A percentile compares a stretch with the other conserved stretches of the same genome.
Conservation (phyloP, 2,888 invertebrate species). For the Hyles lineata region DNA sequence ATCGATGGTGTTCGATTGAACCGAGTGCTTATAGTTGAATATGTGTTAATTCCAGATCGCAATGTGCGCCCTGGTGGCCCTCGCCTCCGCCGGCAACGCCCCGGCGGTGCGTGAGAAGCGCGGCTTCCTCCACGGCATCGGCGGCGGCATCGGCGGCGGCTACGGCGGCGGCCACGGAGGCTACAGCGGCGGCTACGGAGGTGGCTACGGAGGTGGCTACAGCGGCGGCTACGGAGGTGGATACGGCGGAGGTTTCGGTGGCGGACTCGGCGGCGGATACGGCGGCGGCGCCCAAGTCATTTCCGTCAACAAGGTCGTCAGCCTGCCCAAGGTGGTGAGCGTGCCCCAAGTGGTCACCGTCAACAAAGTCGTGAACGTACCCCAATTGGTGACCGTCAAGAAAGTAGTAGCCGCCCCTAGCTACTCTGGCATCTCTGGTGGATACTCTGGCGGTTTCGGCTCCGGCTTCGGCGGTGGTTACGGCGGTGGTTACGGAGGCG, state of each 20-base stretch:
- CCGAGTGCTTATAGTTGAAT: not conserved
- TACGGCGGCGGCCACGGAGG: slow-evolving; percentile 39
- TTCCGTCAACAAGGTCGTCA: slow-evolving; percentile 51
- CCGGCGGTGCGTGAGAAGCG: slow-evolving; percentile 43
- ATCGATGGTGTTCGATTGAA: slow-evolving; percentile 28
- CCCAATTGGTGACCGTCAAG: slow-evolving; percentile 62
- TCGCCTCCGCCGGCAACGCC: slow-evolving; percentile 41
- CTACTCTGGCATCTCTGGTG: slow-evolving; percentile 39
- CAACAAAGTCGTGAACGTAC: slow-evolving; percentile 61
- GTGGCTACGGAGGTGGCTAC: slow-evolving; percentile 19
- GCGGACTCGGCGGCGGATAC: slow-evolving; percentile 32
- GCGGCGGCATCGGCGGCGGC: slow-evolving; percentile 36
- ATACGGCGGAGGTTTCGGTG: slow-evolving; percentile 15
- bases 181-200: slow-evolving; percentile 27
- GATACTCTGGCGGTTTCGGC: slow-evolving; percentile 34
- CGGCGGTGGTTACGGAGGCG: slow-evolving; percentile 28
- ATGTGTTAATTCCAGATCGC: slow-evolving; percentile 40
- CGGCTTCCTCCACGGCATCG: slow-evolving; percentile 40
- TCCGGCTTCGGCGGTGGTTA: slow-evolving; percentile 33
- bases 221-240: slow-evolving; percentile 29
- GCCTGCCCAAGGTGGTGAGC: slow-evolving; percentile 54
- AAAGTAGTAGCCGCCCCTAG: slow-evolving; percentile 52
- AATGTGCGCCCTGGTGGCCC: slow-evolving; percentile 46
- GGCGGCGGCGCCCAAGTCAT: slow-evolving; percentile 43
- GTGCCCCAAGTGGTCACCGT: slow-evolving; percentile 57